A percentile compares a stretch with the other conserved stretches of the same genome.
Conservation (phyloP, 2,797 vertebrate species). For the Scyliorhinus canicula region DNA sequence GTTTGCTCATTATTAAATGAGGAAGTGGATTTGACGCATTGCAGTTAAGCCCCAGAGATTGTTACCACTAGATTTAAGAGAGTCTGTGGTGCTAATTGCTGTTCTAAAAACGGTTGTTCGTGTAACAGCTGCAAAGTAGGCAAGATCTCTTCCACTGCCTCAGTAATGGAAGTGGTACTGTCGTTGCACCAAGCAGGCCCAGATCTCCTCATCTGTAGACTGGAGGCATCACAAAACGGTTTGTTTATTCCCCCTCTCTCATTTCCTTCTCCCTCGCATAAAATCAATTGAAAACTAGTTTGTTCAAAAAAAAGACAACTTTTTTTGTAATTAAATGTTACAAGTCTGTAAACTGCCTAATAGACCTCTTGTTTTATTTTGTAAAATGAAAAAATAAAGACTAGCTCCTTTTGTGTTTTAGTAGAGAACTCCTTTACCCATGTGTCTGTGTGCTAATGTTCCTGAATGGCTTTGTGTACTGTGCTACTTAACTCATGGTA, state of each 20-base stretch:
- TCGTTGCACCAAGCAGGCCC: conserved; percentile 50
- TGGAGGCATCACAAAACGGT: too few species aligned
- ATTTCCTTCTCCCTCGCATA: conserved; percentile 51
- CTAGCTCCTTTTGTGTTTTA: conserved; percentile 29
- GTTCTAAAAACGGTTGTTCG: conserved; percentile 46
- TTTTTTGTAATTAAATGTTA: conserved; percentile 73
- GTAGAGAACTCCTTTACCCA: conserved; percentile 15
- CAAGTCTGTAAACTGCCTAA: conserved; percentile 64
- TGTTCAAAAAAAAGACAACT: conserved; percentile 72
- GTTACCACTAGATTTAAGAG: conserved; percentile 47
- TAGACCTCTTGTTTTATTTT: conserved; percentile 48
- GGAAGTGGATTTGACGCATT: background rate
- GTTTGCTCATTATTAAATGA: conserved; percentile 4
- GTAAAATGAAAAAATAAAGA: conserved; percentile 52
- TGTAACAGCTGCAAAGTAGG: conserved; percentile 41
- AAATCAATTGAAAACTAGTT: conserved; percentile 64
- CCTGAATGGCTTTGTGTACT: background rate
- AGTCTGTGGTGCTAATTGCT: conserved; percentile 38
- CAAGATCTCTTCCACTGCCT: conserved; percentile 49
- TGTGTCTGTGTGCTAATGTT: conserved; percentile 22
- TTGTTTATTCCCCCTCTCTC: conserved; percentile 52
- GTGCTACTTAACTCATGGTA: background rate
- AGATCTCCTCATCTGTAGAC: too few species aligned
- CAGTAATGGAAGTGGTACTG: conserved; percentile 55
- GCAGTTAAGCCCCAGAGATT: background rate